A percentile compares a stretch with the other conserved stretches of the same genome.
phyloP scores from a whole-genome alignment of 1,140 invertebrate species.

The Heliconius melpomene region DNA sequence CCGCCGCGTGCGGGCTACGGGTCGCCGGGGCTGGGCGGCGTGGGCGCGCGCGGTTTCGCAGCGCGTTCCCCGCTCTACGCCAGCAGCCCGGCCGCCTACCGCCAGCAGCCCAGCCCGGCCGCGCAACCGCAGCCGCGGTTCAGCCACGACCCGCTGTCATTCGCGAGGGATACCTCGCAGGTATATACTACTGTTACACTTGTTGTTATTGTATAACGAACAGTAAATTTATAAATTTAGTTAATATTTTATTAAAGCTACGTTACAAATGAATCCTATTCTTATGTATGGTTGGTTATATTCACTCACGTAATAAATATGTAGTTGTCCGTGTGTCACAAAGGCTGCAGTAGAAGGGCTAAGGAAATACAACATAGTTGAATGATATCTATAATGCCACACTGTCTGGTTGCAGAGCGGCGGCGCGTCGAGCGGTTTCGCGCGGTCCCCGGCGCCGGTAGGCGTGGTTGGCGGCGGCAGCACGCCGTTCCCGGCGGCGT shows the following conservation, averaged over 20 bases:
- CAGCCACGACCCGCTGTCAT: slow-evolving; percentile 42
- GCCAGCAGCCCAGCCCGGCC: slow-evolving; percentile 57
- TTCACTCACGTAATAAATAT: too few species aligned
- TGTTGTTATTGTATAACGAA: too few species aligned
- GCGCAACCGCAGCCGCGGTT: slow-evolving; percentile 56
- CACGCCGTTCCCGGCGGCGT: slow-evolving; percentile 65
- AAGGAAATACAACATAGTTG: too few species aligned
- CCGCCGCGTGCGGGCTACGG: slow-evolving; percentile 61
- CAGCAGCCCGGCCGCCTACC: slow-evolving; percentile 68
- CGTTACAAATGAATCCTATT: too few species aligned
- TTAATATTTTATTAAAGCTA: too few species aligned
- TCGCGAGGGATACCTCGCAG: slow-evolving; percentile 39
- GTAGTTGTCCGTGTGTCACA: too few species aligned
- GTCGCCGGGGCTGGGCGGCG: slow-evolving; percentile 47
- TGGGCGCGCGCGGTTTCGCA: slow-evolving; percentile 48
- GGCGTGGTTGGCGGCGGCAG: slow-evolving; percentile 46
- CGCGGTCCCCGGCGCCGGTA: slow-evolving; percentile 49
- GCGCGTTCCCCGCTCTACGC: slow-evolving; percentile 73
- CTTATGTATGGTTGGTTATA: too few species aligned
- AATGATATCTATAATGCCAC: too few species aligned
- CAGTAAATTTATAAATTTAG: too few species aligned
- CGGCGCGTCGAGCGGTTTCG: slow-evolving; percentile 24
- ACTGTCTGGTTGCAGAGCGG: not conserved
- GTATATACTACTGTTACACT: slow-evolving; percentile 9
- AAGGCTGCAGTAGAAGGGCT: too few species aligned